Conservation (phyloP, 2,797 vertebrate species). For the Neosilurus mollespiculum region DNA sequence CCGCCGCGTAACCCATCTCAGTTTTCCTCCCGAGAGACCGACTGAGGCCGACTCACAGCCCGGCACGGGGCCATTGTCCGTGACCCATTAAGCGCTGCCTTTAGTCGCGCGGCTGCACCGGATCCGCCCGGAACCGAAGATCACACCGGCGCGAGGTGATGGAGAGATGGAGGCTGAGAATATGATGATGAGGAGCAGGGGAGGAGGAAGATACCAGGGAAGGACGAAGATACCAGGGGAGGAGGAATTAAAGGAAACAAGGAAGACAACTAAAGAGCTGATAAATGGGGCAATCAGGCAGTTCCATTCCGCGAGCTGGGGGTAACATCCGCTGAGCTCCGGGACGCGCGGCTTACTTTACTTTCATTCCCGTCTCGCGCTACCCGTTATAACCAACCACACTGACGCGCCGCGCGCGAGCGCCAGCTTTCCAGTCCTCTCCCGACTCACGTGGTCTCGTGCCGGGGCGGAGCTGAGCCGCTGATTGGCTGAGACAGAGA, state of each 20-base stretch:
- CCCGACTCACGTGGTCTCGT: constrained; percentile 68
- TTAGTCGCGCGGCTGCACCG: constrained; percentile 54
- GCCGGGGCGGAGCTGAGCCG: constrained; percentile 32
- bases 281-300: constrained; percentile 37
- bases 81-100: constrained; percentile 35
- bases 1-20: constrained; percentile 70
- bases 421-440: constrained; percentile 67
- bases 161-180: constrained; percentile 64
- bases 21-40: constrained; percentile 63
- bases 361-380: constrained; percentile 45
- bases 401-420: constrained; percentile 54
- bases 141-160: constrained; percentile 56
- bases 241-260: constrained; percentile 36
- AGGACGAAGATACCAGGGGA: constrained; percentile 47
- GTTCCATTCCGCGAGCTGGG: constrained; percentile 61
- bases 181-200: constrained; percentile 35
- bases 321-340: constrained; percentile 66
- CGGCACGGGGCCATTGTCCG: constrained; percentile 74
- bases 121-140: constrained; percentile 66
- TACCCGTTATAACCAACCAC: constrained; percentile 45
- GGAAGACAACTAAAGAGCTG: constrained; percentile 6
- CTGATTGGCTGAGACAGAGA: constrained; percentile 70
- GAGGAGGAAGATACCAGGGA: constrained; percentile 61
- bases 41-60: constrained; percentile 63
- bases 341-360: constrained; percentile 41